Percentiles rank a stretch among this genome's conserved stretches.
These are phyloP conservation scores for Excalfactoria chinensis DNA, from an alignment of 2,113 vertebrate species.

Conservation along the genomic window DNA sequence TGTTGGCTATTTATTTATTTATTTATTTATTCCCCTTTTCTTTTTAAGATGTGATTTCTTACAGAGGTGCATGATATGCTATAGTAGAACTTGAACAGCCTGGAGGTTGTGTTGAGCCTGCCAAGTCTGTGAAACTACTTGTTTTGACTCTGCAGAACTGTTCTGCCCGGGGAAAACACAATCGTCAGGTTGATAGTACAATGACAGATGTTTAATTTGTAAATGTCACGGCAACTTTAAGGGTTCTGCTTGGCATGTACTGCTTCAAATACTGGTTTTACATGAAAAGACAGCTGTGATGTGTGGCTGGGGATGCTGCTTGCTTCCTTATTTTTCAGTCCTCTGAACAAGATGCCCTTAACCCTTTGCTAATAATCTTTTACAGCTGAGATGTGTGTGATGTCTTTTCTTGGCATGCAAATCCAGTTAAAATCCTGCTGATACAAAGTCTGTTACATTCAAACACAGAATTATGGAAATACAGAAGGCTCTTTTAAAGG, in stretches of 20 bases:
- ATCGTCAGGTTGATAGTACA: not conserved
- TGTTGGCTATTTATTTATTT: not conserved
- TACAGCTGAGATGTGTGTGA: not conserved
- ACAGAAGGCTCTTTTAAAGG: no score
- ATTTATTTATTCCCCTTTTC: not conserved
- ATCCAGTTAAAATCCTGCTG: not conserved
- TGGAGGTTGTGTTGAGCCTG: not conserved
- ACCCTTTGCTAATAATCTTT: not conserved
- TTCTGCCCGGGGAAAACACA: not conserved
- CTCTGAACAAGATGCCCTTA: not conserved
- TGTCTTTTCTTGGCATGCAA: not conserved
- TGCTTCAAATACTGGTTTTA: conserved; percentile 11
- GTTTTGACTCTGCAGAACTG: not conserved
- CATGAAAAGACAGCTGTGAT: not conserved
- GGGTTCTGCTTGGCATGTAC: not conserved
- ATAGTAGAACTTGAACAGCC: not conserved
- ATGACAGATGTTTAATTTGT: conserved; percentile 57
- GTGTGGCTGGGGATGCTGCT: not conserved
- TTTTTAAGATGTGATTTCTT: not conserved
- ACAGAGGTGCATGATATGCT: not conserved
- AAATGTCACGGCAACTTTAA: not conserved
- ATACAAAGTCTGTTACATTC: not conserved
- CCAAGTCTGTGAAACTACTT: not conserved
- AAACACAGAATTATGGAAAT: accelerated
- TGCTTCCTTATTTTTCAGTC: not conserved